A percentile compares a stretch with the other conserved stretches of the same genome.
These are phyloP conservation scores for Ameiurus melas DNA, from an alignment of 2,113 vertebrate genomes.

Conservation along the genomic window DNA sequence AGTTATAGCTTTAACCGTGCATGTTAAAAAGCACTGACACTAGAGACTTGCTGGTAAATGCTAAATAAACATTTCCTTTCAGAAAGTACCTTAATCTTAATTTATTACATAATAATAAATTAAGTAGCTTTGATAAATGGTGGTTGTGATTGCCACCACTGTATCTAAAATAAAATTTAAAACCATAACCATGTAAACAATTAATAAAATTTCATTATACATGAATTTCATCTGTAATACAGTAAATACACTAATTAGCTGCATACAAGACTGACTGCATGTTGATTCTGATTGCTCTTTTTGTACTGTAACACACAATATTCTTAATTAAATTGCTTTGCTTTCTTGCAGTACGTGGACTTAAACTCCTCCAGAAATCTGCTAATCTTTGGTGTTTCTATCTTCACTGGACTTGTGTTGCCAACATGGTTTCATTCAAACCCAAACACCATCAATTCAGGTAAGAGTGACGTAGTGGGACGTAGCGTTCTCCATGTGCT, in stretches of 20 bases:
- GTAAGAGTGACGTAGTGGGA: constrained; percentile 46
- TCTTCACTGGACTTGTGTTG: constrained; percentile 76
- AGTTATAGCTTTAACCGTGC: too few relatives aligned
- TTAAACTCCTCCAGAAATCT: constrained; percentile 79
- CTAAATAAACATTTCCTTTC: too few relatives aligned
- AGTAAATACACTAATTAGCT: background rate
- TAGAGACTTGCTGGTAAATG: too few relatives aligned
- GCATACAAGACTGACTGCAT: background rate
- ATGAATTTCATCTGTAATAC: background rate
- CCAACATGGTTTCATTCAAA: constrained; percentile 77
- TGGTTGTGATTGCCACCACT: background rate
- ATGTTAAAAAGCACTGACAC: too few relatives aligned
- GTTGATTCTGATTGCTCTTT: background rate
- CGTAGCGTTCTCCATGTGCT: background rate
- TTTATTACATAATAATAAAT: background rate
- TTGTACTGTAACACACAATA: background rate
- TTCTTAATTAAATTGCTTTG: background rate
- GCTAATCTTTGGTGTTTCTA: constrained; percentile 76
- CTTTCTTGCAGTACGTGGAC: constrained; percentile 71
- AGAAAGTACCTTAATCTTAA: too few relatives aligned
- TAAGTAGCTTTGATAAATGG: background rate
- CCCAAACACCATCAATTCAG: constrained; percentile 73
- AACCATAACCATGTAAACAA: background rate
- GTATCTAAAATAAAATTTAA: background rate
- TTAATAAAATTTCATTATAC: background rate